Base-by-base conservation (phyloP, 2,113 vertebrate genomes). In the Vireo altiloquus region DNA sequence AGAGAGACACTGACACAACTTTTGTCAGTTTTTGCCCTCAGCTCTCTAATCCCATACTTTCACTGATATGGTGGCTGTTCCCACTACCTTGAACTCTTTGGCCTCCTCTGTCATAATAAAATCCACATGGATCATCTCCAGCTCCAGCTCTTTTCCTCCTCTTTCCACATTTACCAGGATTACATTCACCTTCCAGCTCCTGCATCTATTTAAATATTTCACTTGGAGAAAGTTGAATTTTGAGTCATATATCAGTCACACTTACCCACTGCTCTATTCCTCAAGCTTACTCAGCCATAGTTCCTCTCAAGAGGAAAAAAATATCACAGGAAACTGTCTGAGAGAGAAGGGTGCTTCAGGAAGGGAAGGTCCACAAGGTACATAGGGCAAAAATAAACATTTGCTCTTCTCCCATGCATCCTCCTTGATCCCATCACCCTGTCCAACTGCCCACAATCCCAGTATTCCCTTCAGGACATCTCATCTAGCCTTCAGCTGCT, bases 401-500 rank as follows among this genome's bases (percentile, higher is more conserved):
- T 30, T 87, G 30, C 19, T 89, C 42, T 89, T 72, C 59, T 80
- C 28, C 10, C 25, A 59, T 4, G 33, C 25, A 70, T 46, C 18
- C 7, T 40, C 59, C 60, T 69, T 70, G 60, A 74, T 61, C 37
- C 11, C 31, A 74, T 37, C 39, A 82, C 3, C 13, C 61, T 63
- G 30, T 33, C 37, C 54, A 65, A 47, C 37, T n/a, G 7, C 30
- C 15, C 0, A 0, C 1, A 85, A 35, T 12, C 57, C n/a, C 2
- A 77, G 19, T 61, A 87, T 11, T 61, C 74, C 42, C 68, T 75
- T 61, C 52, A 33, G 20, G 61, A 40, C 10, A 23, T 2, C 42
- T 54, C 31, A 80, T 77, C 40, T 23, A 77, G 15, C n/a, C 20
- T 77, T 83, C 47, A 81, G 13, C 31, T 80, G n/a, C 46, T 86